A percentile compares a stretch with the other conserved stretches of the same genome.
Evolutionary conservation across 2,113 vertebrate species (phyloP).

Genomic region (Dinomys branickii): DNA sequence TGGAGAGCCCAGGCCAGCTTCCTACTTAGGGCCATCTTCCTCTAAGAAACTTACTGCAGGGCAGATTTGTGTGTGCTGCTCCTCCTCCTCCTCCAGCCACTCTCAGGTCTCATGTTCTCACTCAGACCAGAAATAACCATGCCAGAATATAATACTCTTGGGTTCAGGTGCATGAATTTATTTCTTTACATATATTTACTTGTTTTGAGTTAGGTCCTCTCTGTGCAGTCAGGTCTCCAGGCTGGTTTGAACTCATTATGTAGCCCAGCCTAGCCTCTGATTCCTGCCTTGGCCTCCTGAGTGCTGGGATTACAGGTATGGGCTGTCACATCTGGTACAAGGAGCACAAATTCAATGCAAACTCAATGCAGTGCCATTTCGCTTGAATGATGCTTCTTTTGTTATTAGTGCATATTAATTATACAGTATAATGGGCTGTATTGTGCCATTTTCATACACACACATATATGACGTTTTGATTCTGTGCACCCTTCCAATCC

Average conservation of each 20-base stretch:
- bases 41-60: conserved; percentile 18
- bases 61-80: background rate
- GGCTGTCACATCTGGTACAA: background rate
- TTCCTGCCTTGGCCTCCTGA: background rate
- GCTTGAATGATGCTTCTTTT: background rate
- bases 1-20: background rate
- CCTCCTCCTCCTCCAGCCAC: background rate
- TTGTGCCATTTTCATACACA: background rate
- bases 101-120: background rate
- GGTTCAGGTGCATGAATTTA: background rate
- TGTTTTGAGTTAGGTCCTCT: background rate
- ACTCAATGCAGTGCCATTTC: background rate
- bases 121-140: background rate
- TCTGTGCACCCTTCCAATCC: too few relatives aligned
- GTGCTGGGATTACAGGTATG: background rate
- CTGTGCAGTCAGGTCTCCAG: background rate
- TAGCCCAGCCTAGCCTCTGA: background rate
- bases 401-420: background rate
- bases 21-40: background rate
- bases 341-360: conserved; percentile 36
- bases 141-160: background rate
- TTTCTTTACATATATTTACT: background rate
- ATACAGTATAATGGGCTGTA: background rate
- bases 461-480: background rate
- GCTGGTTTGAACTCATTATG: background rate